These are phyloP conservation scores for Laticauda colubrina DNA, from an alignment of 2,113 vertebrate species.

Conservation along the genomic window DNA sequence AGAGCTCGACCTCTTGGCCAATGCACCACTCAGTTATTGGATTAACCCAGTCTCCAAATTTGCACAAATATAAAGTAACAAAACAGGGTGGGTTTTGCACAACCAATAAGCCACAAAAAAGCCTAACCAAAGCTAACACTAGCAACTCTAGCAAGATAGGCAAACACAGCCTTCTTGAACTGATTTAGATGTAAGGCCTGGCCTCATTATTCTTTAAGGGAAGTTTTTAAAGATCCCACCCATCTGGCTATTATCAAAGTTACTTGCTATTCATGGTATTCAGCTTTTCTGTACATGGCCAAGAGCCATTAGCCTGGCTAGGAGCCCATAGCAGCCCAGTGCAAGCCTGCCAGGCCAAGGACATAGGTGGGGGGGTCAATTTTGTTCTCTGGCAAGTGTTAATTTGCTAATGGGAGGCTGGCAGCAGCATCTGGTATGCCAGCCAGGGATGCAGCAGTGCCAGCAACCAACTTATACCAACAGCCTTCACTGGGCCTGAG, in stretches of 20 bases:
- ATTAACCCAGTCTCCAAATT: background rate
- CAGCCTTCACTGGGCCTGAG: background rate
- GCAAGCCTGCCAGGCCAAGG: background rate
- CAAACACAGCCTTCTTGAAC: background rate
- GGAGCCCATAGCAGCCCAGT: background rate
- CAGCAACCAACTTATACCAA: background rate
- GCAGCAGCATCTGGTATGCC: background rate
- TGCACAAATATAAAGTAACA: background rate
- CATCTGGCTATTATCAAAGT: background rate
- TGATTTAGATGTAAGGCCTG: background rate
- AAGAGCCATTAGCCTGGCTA: background rate
- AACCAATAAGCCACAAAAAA: background rate
- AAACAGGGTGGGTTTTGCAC: background rate
- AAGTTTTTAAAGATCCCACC: background rate
- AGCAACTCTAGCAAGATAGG: background rate
- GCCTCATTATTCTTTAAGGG: background rate
- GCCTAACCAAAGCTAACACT: background rate
- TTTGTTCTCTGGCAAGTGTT: background rate
- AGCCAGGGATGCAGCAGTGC: background rate
- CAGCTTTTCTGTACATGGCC: background rate
- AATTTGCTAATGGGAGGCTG: slow-evolving; percentile 1
- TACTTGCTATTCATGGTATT: background rate
- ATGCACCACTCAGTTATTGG: background rate
- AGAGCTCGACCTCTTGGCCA: no score
- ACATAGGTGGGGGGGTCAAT: background rate